Base-by-base conservation (phyloP, 2,797 vertebrate genomes). In the Falco peregrinus region DNA sequence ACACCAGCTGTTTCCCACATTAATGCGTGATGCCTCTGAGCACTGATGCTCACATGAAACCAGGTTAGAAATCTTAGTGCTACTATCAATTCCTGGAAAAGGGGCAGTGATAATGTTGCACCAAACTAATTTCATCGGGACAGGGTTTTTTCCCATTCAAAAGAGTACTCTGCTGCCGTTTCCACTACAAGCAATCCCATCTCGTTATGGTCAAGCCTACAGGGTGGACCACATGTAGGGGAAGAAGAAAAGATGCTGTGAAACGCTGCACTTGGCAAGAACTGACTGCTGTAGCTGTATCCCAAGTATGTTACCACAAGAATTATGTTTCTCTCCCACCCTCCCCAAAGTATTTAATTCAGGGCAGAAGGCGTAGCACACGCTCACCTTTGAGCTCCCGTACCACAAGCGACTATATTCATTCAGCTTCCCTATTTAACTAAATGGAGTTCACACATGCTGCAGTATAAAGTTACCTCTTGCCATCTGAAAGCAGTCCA, bases 391-490 rank as follows among this genome's bases (percentile, higher is more conserved):
- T 89, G 87, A 83, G 94, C 91, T 96, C 89, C 89, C 6, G 1
- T 73, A 87, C 85, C 89, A 93, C 87, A 86, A 88, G 82, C 56
- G 70, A 79, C 76, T 48, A 39, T 76, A 91, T 87, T 96, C 92
- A 93, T 92, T 94, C 89, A 84, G 95, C 84, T 82, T 88, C 75
- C 71, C 84, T 91, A 63, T 95, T 94, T 95, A 96, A 96, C 93
- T 96, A 96, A 94, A 97, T 89, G 94, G 94, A 94, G 92, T 95
- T 96, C 97, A 90, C 93, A 96, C 94, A 86, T 86, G 82, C 92
- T 95, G 57, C 84, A 63, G 95, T 87, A 97, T 96, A 96, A 94
- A 96, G 97, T 97, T 96, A 95, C 93, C 86, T 87, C 74, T 82
- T 96, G 87, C 94, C 92, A 95, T 94, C 84, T 84, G 80, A 94